phyloP scores from a whole-genome alignment of 2,888 invertebrate genomes.

The Synergus japonicus region DNA sequence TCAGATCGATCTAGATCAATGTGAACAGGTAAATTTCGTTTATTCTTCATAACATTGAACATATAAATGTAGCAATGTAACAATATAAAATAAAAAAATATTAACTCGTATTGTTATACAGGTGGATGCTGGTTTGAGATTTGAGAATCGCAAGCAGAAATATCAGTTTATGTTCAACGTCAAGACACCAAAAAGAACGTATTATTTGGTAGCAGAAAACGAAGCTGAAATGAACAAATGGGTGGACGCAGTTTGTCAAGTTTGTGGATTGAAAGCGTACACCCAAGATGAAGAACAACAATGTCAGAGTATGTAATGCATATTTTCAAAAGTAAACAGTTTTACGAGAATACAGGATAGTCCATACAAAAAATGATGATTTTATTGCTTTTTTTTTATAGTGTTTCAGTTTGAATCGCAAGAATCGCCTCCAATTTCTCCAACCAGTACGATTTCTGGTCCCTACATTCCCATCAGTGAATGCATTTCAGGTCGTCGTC shows the following conservation, averaged over 20 bases:
- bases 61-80: conserved; percentile 25
- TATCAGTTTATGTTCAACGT: conserved; percentile 93
- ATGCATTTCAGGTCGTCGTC: conserved; percentile 89
- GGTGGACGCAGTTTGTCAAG: conserved; percentile 96
- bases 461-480: conserved; percentile 96
- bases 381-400: conserved; percentile 51
- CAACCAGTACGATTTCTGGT: conserved; percentile 83
- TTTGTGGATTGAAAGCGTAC: conserved; percentile 90
- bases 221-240: conserved; percentile 96
- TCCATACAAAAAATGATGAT: too few species aligned
- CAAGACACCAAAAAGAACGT: conserved; percentile 91
- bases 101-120: conserved; percentile 66
- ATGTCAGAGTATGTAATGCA: conserved; percentile 71
- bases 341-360: not conserved
- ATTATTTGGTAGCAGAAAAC: conserved; percentile 94
- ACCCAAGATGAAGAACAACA: conserved; percentile 80
- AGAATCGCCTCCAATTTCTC: conserved; percentile 83
- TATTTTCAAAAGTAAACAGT: not conserved
- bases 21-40: conserved; percentile 88
- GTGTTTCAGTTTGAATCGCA: conserved; percentile 74
- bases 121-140: conserved; percentile 92
- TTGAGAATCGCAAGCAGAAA: conserved; percentile 89
- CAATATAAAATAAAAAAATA: not conserved
- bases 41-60: not conserved
- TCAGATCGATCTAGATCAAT: conserved; percentile 95